A percentile compares a stretch with the other conserved stretches of the same genome.
These are phyloP conservation scores for Chesias legatella DNA, from an alignment of 2,888 invertebrate species.

Conservation along the genomic window DNA sequence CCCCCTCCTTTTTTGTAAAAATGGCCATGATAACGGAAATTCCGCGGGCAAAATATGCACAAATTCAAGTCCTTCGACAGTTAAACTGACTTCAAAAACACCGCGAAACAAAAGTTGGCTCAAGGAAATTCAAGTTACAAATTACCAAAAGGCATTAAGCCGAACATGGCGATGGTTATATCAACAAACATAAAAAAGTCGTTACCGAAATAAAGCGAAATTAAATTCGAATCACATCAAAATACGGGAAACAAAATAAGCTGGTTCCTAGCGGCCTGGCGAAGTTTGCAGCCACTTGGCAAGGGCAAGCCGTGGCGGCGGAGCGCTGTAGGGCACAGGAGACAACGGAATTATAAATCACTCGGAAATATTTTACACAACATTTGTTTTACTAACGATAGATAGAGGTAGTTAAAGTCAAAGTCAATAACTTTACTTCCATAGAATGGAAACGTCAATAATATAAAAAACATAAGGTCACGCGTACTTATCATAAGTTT, in stretches of 20 bases:
- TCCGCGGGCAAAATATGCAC: too few species aligned
- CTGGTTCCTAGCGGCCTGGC: slow-evolving; percentile 37
- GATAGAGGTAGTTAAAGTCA: too few species aligned
- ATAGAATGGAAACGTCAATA: too few species aligned
- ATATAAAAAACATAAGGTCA: too few species aligned
- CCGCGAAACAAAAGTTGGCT: not conserved
- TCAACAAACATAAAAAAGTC: slow-evolving; percentile 26
- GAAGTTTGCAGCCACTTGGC: slow-evolving; percentile 63
- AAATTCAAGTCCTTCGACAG: not conserved
- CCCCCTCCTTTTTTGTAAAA: too few species aligned
- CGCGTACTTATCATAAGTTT: too few species aligned
- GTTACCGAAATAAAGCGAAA: slow-evolving; percentile 33
- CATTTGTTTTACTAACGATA: too few species aligned
- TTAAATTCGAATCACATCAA: slow-evolving; percentile 57
- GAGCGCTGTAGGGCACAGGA: slow-evolving; percentile 10
- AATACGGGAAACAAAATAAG: slow-evolving; percentile 52
- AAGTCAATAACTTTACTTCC: too few species aligned
- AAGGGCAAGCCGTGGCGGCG: slow-evolving; percentile 41
- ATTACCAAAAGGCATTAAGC: slow-evolving; percentile 9
- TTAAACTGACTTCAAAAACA: not conserved
- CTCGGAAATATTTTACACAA: not conserved
- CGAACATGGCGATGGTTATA: slow-evolving; percentile 13
- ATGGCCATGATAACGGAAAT: too few species aligned
- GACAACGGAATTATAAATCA: not conserved
- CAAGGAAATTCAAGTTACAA: slow-evolving; percentile 6